Conservation (phyloP, 2,888 invertebrate species). For the Meandrusa payeni region DNA sequence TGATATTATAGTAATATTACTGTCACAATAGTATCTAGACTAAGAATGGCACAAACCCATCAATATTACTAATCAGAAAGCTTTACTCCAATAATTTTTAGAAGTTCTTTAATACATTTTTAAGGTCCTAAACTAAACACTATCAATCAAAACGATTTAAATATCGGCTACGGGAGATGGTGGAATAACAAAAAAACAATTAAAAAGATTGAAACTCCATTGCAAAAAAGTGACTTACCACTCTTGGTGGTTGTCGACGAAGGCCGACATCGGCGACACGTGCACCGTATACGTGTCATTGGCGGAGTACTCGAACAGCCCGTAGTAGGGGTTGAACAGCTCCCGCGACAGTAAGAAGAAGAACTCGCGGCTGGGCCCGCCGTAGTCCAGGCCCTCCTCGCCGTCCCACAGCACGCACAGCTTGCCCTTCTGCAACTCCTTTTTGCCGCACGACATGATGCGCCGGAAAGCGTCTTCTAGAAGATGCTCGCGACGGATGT, state of each 20-base stretch:
- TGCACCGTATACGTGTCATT: slow-evolving; percentile 98
- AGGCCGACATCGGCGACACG: slow-evolving; percentile 96
- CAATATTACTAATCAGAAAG: too few species aligned
- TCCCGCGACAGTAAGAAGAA: slow-evolving; percentile 98
- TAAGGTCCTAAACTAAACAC: too few species aligned
- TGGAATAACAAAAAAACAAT: too few species aligned
- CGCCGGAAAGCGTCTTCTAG: slow-evolving; percentile 97
- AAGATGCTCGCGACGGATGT: slow-evolving; percentile 95
- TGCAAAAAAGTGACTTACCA: slow-evolving; percentile 91
- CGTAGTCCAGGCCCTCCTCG: slow-evolving; percentile 98
- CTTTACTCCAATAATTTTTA: too few species aligned
- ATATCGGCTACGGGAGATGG: too few species aligned
- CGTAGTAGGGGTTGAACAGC: slow-evolving; percentile 98
- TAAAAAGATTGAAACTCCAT: too few species aligned
- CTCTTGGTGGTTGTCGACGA: slow-evolving; percentile 97
- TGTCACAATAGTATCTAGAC: too few species aligned
- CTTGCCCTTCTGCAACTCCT: slow-evolving; percentile 96
- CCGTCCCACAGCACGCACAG: slow-evolving; percentile 96
- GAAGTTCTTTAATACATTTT: too few species aligned
- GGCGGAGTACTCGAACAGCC: slow-evolving; percentile 98
- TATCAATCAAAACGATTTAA: too few species aligned
- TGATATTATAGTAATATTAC: too few species aligned
- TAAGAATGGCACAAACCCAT: too few species aligned
- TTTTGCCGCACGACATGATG: slow-evolving; percentile 97
- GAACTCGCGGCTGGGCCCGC: slow-evolving; percentile 98